Evolutionary conservation across 1,140 invertebrate species (phyloP), one percentile per base, ranked within the genome.

Genomic region (Akabosia matsudoensis): DNA sequence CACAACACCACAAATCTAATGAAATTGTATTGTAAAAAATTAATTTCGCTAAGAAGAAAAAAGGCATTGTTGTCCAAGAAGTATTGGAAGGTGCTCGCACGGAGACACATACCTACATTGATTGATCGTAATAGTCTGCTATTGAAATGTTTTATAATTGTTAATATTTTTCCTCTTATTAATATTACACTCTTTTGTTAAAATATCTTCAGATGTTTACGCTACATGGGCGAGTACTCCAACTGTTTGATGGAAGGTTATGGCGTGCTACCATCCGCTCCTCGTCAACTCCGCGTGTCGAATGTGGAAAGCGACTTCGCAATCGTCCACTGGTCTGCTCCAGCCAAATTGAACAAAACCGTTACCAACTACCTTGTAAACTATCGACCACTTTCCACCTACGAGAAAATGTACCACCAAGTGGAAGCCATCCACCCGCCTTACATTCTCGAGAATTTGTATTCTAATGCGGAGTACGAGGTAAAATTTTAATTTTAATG

Each of bases 191-290:
- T 14, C 18, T 33, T 33, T 10, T 31, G n/a, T 51, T 74, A 16
- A 76, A 31, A 72, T 22, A 79, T 72, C 82, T 83, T 64, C 82
- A 92, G 91, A 82, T 94, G 93, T 82, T 85, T 94, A 34, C 89
- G 91, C 64, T 92, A 91, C 84, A 93, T 94, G 90, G 86, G 87
- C 0, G 89, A 90, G 37, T 93, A 92, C 84, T 90, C 89, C 31
- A 92, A 90, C 84, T 94, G 93, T 82, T 84, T 94, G 4, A 87
- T 94, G 78, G 90, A 93, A 86, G 91, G 92, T 4, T 93, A 94
- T 82, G 92, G 92, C 0, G 92, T 93, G 0, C 86, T 94, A 0
- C 90, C 92, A 0, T 89, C 90, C 37, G 85, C 89, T 18, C 93
- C 93, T 0, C 87, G 86, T 0, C 85, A 87, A 70, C 84, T 93